phyloP scores from a whole-genome alignment of 2,888 invertebrate genomes.

The Pyrochroa serraticornis region DNA sequence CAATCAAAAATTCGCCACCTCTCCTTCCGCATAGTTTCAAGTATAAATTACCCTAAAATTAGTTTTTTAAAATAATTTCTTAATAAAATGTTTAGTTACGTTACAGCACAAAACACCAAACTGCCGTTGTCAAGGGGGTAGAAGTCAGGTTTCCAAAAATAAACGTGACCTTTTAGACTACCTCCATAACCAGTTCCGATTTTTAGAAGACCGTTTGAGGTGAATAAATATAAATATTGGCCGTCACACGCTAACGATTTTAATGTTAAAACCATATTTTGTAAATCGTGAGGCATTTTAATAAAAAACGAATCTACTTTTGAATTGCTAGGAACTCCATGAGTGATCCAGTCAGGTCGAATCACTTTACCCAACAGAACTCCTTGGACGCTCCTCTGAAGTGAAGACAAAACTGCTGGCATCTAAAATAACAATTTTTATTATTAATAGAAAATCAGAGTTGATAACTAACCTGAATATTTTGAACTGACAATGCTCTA shows the following conservation, averaged over 20 bases:
- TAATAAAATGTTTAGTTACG: constrained; percentile 41
- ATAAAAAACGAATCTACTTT: constrained; percentile 73
- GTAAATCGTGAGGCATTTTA: constrained; percentile 59
- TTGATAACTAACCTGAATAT: constrained; percentile 68
- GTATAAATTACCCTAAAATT: constrained; percentile 76
- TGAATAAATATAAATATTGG: constrained; percentile 84
- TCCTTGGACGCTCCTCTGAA: constrained; percentile 89
- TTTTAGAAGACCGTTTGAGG: constrained; percentile 85
- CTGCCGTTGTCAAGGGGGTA: constrained; percentile 81
- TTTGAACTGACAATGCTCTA: constrained; percentile 75
- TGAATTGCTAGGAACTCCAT: constrained; percentile 82
- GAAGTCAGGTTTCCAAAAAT: constrained; percentile 83
- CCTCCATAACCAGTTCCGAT: constrained; percentile 95
- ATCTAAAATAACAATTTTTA: constrained; percentile 68
- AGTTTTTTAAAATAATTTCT: constrained; percentile 20
- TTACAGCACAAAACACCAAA: constrained; percentile 85
- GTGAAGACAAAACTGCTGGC: constrained; percentile 81
- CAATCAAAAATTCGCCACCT: constrained; percentile 61
- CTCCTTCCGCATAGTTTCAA: constrained; percentile 68
- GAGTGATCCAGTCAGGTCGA: constrained; percentile 87
- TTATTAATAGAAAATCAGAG: too few relatives aligned
- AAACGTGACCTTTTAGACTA: constrained; percentile 89
- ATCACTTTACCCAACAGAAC: constrained; percentile 83
- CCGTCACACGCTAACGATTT: constrained; percentile 87
- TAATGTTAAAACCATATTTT: constrained; percentile 58